Conservation (phyloP, 2,888 invertebrate genomes). For the Platycnemis pennipes region DNA sequence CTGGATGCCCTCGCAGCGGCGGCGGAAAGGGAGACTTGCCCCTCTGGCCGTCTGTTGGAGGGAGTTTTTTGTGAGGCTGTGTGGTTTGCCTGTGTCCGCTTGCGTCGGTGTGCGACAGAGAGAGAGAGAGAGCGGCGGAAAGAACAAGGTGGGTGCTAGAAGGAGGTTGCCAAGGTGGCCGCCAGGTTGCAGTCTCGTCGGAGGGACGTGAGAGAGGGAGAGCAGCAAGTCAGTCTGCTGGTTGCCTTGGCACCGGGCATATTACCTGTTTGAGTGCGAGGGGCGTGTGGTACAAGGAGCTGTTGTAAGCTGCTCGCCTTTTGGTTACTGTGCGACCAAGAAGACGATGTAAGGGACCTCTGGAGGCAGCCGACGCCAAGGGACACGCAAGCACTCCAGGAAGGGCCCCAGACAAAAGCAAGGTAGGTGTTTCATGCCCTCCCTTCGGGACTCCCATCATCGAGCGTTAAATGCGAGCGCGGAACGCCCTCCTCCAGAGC, state of each 20-base stretch:
- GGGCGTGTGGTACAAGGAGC: not conserved
- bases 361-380: not conserved
- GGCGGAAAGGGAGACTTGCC: not conserved
- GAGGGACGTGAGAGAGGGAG: not conserved
- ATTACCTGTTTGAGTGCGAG: not conserved
- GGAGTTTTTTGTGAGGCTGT: not conserved
- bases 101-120: not conserved
- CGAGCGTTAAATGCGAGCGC: not conserved
- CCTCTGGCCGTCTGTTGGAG: not conserved
- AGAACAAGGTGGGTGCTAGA: not conserved
- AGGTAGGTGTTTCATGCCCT: not conserved
- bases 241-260: slow-evolving; percentile 18
- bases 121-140: not conserved
- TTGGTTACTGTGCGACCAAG: slow-evolving; percentile 19
- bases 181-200: not conserved
- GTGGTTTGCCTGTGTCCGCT: not conserved
- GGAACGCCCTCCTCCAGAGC: not conserved
- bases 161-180: slow-evolving; percentile 15
- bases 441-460: not conserved
- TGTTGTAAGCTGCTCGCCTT: not conserved
- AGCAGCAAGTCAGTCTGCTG: slow-evolving; percentile 9
- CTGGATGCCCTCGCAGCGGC: not conserved
- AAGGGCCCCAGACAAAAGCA: not conserved
- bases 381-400: not conserved
- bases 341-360: not conserved